A percentile compares a stretch with the other conserved stretches of the same genome.
Evolutionary conservation across 2,797 vertebrate genomes (phyloP).

Genomic region (Pseudopleuronectes americanus): DNA sequence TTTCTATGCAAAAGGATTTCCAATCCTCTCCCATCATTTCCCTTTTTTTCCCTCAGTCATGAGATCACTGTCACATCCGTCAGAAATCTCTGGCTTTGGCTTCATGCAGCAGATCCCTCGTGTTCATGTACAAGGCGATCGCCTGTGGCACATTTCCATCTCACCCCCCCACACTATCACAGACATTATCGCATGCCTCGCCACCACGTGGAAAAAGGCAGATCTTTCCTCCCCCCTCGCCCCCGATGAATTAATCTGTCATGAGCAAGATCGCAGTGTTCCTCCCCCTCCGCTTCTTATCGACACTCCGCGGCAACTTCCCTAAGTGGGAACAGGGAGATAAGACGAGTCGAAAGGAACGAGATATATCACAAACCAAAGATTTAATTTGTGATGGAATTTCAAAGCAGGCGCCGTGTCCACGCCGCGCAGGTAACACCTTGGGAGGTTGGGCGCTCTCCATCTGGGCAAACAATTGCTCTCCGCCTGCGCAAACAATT

Average conservation of each 20-base stretch:
- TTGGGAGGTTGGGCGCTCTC: constrained; percentile 62
- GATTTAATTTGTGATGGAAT: constrained; percentile 79
- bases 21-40: constrained; percentile 3
- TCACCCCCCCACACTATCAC: constrained; percentile 36
- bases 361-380: constrained; percentile 70
- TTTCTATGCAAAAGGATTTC: neutral
- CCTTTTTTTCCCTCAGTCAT: neutral
- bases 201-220: constrained; percentile 40
- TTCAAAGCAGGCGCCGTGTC: constrained; percentile 38
- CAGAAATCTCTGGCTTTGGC: constrained; percentile 37
- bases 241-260: constrained; percentile 62
- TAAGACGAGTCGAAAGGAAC: constrained; percentile 70
- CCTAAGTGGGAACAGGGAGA: constrained; percentile 68
- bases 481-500: constrained; percentile 77
- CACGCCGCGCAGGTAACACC: constrained; percentile 58
- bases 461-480: constrained; percentile 76
- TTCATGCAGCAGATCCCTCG: constrained; percentile 28
- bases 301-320: constrained; percentile 63
- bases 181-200: constrained; percentile 50
- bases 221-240: neutral
- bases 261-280: constrained; percentile 52
- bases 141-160: constrained; percentile 52
- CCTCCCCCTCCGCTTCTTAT: constrained; percentile 62
- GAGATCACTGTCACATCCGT: constrained; percentile 8
- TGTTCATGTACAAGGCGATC: constrained; percentile 23